phyloP scores from a whole-genome alignment of 2,113 vertebrate genomes.

The Hippocampus abdominalis region DNA sequence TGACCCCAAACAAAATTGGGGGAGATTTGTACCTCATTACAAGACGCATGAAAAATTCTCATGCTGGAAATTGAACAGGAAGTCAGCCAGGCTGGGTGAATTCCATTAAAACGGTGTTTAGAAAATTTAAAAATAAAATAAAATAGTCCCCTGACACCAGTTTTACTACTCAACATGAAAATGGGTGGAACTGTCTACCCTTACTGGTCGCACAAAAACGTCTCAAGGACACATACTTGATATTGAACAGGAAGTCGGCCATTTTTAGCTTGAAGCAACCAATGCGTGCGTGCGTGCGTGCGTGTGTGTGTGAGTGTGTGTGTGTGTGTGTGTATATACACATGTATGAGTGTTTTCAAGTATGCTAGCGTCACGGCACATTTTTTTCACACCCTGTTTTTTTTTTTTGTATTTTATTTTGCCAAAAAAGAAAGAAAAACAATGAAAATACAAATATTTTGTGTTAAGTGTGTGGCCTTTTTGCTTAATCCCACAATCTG shows the following conservation, averaged over 20 bases:
- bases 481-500: slow-evolving; percentile 23
- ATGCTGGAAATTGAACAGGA: too few species aligned
- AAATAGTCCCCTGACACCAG: background rate
- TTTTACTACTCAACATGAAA: background rate
- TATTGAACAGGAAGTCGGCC: background rate
- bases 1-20: too few species aligned
- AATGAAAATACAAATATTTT: background rate
- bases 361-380: slow-evolving; percentile 32
- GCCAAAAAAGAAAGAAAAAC: slow-evolving; percentile 13
- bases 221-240: background rate
- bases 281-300: background rate
- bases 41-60: too few species aligned
- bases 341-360: slow-evolving; percentile 24
- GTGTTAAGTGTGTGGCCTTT: slow-evolving; percentile 8
- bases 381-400: slow-evolving; percentile 21
- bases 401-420: slow-evolving; percentile 33
- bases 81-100: too few species aligned
- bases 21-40: too few species aligned
- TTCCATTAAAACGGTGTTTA: too few species aligned
- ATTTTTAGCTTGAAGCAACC: background rate
- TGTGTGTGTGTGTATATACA: slow-evolving; percentile 32
- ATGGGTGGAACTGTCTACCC: background rate
- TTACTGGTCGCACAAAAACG: background rate
- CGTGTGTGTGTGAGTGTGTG: too few species aligned
- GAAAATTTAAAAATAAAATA: too few species aligned